Percentiles rank a stretch among this genome's conserved stretches.
Conservation (phyloP, 92 coral and sea anemone species). For the Montipora capitata region DNA sequence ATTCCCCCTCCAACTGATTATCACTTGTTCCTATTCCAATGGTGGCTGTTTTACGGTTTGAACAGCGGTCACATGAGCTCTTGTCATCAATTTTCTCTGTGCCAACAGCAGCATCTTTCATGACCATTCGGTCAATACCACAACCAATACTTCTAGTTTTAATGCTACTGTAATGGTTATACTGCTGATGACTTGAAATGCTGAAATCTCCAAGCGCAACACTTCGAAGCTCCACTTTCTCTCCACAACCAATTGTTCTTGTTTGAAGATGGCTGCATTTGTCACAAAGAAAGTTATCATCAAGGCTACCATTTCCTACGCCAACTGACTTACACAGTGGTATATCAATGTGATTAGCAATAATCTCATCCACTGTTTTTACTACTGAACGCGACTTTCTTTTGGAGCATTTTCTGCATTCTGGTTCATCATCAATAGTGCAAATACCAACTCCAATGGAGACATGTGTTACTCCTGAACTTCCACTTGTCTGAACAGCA, state of each 20-base stretch:
- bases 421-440: constrained; percentile 86
- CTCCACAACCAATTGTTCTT: constrained; percentile 82
- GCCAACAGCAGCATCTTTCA: constrained; percentile 64
- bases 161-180: constrained; percentile 65
- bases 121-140: constrained; percentile 57
- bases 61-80: constrained; percentile 70
- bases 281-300: constrained; percentile 80
- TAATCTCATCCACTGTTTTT: constrained; percentile 88
- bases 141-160: constrained; percentile 76
- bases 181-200: constrained; percentile 64
- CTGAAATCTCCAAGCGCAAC: constrained; percentile 75
- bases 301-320: constrained; percentile 74
- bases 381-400: constrained; percentile 53
- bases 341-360: constrained; percentile 84
- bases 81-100: constrained; percentile 57
- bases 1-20: not conserved
- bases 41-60: constrained; percentile 58
- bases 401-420: constrained; percentile 75
- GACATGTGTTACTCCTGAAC: constrained; percentile 46
- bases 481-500: constrained; percentile 78
- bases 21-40: constrained; percentile 83
- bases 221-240: constrained; percentile 49
- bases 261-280: constrained; percentile 72
- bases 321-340: constrained; percentile 84
- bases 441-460: constrained; percentile 95